Base-by-base conservation (phyloP, 2,113 vertebrate genomes). In the Ardeotis arabs region DNA sequence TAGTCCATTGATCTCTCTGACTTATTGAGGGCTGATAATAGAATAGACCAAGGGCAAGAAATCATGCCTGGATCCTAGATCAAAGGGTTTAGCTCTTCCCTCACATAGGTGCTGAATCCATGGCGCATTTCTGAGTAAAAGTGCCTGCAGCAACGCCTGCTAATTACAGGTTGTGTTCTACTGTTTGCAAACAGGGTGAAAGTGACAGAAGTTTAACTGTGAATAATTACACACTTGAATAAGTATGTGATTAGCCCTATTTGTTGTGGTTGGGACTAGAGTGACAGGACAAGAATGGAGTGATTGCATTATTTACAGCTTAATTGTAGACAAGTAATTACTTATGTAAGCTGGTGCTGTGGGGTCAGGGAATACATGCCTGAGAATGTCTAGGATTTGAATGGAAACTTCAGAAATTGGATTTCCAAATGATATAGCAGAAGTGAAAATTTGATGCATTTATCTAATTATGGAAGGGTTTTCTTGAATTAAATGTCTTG, bases 161-260 rank as follows among this genome's bases (percentile, higher is more conserved):
- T 98, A 98, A 98, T 98, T 98, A 98, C 98, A 98, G 98, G 97
- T 98, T 98, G 94, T 98, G 98, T 98, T 98, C 97, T 91, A 76
- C 97, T 98, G 98, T 98, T 98, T 98, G 97, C 98, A 98, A 98
- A 98, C 97, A 98, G 98, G 97, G 97, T 98, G 97, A 98, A 98
- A 98, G 98, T 98, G 98, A 98, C 98, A 98, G 98, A 98, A 98
- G 98, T 98, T 98, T 98, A 98, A 98, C 98, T 97, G 97, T 98
- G 98, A 98, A 98, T 98, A 98, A 98, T 98, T 98, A 98, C 98
- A 98, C 98, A 98, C 98, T 98, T 97, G 97, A 98, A 96, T 98
- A 98, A 98, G 97, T 98, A 98, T 98, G 98, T 98, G 98, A 98
- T 98, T 98, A 98, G 98, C 97, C 97, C 95, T 98, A 97, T 98